Evolutionary conservation across 2,888 invertebrate genomes (phyloP).

Genomic region (Volucella zonaria): DNA sequence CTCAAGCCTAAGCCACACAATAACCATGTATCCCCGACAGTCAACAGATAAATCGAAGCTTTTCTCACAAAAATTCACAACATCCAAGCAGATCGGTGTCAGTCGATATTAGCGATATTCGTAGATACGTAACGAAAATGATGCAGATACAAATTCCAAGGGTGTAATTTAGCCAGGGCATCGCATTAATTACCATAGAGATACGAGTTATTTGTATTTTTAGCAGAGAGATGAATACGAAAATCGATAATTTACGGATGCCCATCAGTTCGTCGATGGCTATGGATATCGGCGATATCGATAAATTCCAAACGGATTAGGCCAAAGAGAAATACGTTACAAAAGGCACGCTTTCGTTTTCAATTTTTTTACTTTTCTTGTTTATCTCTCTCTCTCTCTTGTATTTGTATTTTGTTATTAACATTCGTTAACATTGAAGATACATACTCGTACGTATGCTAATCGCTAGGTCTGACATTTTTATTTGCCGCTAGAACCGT

Average conservation of each 20-base stretch:
- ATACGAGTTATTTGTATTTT: no score
- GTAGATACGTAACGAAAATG: not conserved
- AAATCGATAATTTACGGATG: not conserved
- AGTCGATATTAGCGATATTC: no score
- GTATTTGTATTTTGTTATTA: not conserved
- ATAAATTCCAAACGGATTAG: not conserved
- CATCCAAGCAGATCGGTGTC: no score
- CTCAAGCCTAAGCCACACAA: not conserved
- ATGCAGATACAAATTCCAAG: conserved; percentile 1
- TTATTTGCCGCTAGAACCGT: conserved; percentile 14
- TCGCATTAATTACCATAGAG: no score
- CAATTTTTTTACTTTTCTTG: conserved; percentile 22
- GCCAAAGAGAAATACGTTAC: not conserved
- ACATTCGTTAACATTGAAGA: conserved; percentile 13
- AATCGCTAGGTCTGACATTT: no score
- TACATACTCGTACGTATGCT: conserved; percentile 6
- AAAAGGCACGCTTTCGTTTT: conserved; percentile 44
- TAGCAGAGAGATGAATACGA: not conserved
- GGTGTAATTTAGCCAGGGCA: not conserved
- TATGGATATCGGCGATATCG: not conserved
- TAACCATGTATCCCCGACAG: not conserved
- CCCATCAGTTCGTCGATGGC: no score
- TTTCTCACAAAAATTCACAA: not conserved
- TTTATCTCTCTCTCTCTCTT: no score
- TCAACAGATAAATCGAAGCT: not conserved